phyloP scores from a whole-genome alignment of 2,888 invertebrate species.

The Penaeus monodon region DNA sequence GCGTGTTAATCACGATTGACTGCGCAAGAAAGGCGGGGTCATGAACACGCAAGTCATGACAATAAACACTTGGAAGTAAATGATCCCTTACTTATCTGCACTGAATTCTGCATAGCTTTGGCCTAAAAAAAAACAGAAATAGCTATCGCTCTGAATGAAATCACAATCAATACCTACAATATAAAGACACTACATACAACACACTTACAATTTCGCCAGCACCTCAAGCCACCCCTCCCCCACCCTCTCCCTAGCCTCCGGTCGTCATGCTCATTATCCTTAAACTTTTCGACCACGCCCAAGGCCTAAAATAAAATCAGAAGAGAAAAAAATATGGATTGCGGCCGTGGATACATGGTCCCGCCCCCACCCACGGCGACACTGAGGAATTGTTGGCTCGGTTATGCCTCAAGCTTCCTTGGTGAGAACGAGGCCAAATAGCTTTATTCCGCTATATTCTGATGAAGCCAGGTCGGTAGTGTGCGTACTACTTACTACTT shows the following conservation, averaged over 20 bases:
- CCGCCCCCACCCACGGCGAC: constrained; percentile 49
- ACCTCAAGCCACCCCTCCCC: background rate
- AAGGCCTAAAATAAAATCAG: constrained; percentile 10
- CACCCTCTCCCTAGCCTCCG: background rate
- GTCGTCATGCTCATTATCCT: background rate
- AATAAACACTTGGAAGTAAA: too few relatives aligned
- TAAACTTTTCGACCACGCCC: background rate
- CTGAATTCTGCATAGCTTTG: too few relatives aligned
- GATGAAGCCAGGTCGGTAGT: too few relatives aligned
- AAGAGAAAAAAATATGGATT: constrained; percentile 11
- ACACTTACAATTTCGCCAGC: background rate
- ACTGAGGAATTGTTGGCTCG: constrained; percentile 49
- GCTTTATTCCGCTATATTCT: background rate
- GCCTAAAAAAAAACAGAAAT: too few relatives aligned
- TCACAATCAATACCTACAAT: too few relatives aligned
- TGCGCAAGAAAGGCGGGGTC: too few relatives aligned
- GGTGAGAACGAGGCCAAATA: constrained; percentile 35
- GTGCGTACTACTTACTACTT: too few relatives aligned
- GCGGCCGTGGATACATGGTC: constrained; percentile 7
- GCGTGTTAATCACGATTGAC: too few relatives aligned
- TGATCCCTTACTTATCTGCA: too few relatives aligned
- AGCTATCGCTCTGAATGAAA: too few relatives aligned
- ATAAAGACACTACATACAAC: too few relatives aligned
- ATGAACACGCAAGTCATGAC: too few relatives aligned
- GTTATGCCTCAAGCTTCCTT: constrained; percentile 31